Conservation (phyloP, 2,888 invertebrate species). For the Gymnocheta viridis region DNA sequence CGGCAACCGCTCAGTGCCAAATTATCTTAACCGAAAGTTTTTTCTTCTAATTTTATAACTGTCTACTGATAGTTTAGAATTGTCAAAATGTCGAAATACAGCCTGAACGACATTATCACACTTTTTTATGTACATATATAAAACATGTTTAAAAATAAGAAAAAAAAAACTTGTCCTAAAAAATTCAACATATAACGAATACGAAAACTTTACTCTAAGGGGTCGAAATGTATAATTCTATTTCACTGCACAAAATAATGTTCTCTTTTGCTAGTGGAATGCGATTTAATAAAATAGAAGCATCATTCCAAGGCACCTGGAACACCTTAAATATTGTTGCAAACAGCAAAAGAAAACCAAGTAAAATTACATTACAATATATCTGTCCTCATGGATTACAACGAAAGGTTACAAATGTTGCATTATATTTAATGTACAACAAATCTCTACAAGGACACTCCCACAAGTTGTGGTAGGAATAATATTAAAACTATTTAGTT, state of each 20-base stretch:
- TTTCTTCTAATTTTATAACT: too few species aligned
- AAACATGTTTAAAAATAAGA: too few species aligned
- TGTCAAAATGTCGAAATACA: too few species aligned
- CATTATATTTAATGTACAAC: conserved; percentile 35
- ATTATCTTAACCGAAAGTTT: too few species aligned
- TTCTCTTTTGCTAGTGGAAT: conserved; percentile 14
- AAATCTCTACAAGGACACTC: conserved; percentile 39
- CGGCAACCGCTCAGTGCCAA: too few species aligned
- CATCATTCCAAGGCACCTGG: background rate
- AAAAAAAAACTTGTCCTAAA: too few species aligned
- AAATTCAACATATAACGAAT: too few species aligned
- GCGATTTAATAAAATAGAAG: background rate
- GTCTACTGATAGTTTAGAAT: too few species aligned
- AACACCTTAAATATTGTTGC: background rate
- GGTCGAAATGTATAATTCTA: background rate
- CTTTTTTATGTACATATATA: too few species aligned
- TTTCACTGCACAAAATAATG: conserved; percentile 1
- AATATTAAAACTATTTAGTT: background rate
- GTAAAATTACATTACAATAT: conserved; percentile 1
- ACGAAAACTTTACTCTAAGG: too few species aligned
- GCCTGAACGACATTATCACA: too few species aligned
- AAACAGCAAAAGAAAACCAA: background rate
- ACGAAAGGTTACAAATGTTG: conserved; percentile 12
- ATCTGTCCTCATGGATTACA: conserved; percentile 8
- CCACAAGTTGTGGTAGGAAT: background rate